Evolutionary conservation across 2,113 vertebrate genomes (phyloP), one percentile per base, ranked within the genome.

Genomic region (Donacobius atricapilla): DNA sequence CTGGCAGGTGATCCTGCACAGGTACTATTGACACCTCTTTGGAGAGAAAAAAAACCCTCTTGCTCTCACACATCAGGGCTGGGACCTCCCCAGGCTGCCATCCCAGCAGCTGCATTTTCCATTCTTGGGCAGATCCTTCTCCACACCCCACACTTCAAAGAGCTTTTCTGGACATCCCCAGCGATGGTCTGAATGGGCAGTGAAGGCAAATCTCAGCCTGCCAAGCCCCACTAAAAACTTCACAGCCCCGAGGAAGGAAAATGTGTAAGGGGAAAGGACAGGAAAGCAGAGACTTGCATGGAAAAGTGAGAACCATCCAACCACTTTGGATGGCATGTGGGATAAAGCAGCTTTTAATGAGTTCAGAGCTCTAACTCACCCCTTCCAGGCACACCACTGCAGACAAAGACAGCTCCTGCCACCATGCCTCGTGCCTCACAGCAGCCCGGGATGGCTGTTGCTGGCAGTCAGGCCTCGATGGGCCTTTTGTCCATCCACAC

Each of bases 331-430:
- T 48, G 61, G 48, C 4, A 0, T 48, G 89, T 94, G 50, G 76
- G 65, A 61, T 44, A 93, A 84, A 94, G 91, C 83, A 95, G 83
- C 83, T 92, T 94, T 97, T 96, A 97, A 95, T 87, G 95, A 97
- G 95, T 56, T 87, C 47, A 90, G 77, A 40, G 35, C 51, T 84
- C 44, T 22, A 73, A 10, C 24, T 96, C 51, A 0, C 13, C n/a
- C 68, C 20, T 83, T 88, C 37, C 76, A 88, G 35, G 42, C 50
- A 56, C 3, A 4, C 8, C 58, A 70, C 0, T 48, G 72, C 87
- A 90, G 82, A 95, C 92, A 96, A 93, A 87, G 92, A 13, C 3
- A 60, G 60, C 57, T 54, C 83, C 87, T 84, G 73, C 86, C 4
- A 0, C 51, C 5, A 6, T 57, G 80, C 22, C 82, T 85, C 18